These are phyloP conservation scores for Channa striata DNA, from an alignment of 2,797 vertebrate genomes.

Conservation along the genomic window DNA sequence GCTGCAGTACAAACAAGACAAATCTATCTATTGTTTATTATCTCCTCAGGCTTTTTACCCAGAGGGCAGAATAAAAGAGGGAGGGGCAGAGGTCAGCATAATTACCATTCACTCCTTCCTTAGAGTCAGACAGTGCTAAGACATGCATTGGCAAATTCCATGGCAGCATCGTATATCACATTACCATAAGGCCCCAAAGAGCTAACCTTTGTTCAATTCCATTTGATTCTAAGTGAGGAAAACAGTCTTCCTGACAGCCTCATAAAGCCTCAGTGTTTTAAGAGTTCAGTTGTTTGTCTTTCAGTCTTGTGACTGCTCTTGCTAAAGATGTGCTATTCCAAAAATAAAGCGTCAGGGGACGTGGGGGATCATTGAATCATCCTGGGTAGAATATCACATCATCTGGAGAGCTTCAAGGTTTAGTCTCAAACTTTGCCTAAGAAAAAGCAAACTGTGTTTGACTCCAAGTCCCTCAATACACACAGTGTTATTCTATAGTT, in stretches of 20 bases:
- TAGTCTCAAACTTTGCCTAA: conserved; percentile 62
- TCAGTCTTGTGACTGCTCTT: conserved; percentile 83
- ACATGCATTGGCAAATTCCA: conserved; percentile 83
- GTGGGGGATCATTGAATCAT: conserved; percentile 81
- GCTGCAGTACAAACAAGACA: conserved; percentile 79
- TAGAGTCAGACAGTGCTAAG: conserved; percentile 79
- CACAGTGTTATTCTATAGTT: conserved; percentile 38
- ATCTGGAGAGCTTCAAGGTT: conserved; percentile 77
- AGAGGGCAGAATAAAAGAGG: conserved; percentile 78
- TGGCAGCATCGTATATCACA: conserved; percentile 80
- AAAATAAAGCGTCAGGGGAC: conserved; percentile 84
- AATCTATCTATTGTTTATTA: conserved; percentile 85
- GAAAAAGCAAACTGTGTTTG: conserved; percentile 47
- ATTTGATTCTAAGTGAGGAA: conserved; percentile 79
- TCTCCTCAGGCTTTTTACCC: conserved; percentile 80
- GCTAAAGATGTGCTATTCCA: conserved; percentile 84
- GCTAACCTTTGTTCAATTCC: conserved; percentile 83
- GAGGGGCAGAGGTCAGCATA: conserved; percentile 80
- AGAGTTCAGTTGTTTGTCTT: conserved; percentile 84
- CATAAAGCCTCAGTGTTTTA: conserved; percentile 71
- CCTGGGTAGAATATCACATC: conserved; percentile 80
- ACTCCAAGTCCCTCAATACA: conserved; percentile 34
- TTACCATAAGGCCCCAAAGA: conserved; percentile 83
- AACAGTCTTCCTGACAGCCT: conserved; percentile 72
- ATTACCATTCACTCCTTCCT: conserved; percentile 81